Base-by-base conservation (phyloP, 1,140 invertebrate genomes). In the Zaprionus tsacasi region DNA sequence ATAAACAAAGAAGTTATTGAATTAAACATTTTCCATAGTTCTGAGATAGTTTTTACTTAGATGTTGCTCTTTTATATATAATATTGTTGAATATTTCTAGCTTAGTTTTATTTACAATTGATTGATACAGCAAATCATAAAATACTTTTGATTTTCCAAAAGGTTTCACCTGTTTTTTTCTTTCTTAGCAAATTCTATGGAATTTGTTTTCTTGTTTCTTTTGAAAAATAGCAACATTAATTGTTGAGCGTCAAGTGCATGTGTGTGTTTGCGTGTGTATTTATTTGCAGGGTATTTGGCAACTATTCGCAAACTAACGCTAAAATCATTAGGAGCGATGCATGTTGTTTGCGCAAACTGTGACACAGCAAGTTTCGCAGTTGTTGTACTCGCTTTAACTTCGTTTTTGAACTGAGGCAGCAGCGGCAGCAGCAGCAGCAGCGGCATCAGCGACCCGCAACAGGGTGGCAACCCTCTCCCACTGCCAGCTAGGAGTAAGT, bases 401-500 rank as follows among this genome's bases (percentile, higher is more conserved):
- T n/a, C n/a, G n/a, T n/a, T n/a, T n/a, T n/a, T n/a, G n/a, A 71
- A 21, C 21, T 21, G 21, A 54, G 38, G 71, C 69, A 55, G 57
- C 72, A 30, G 50, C 12, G 48, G 56, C 58, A 38, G 61, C 55
- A 63, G 30, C 50, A 70, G 36, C 57, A 45, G 71, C 69, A 55
- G 57, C 72, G 10, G 61, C 55, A 63, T 25, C 50, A 70, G 36
- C 81, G 65, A 60, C 38, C 78, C 73, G 65, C 60, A 73, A 59
- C 64, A 30, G 27, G 27, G 27, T 30, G 27, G 27, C 27, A 66
- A 17, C 17, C 13, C 35, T 33, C 30, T 12, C 33, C 60, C 43
- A 15, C 48, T 17, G 2, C 17, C 27, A 21, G 33, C 50, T 15
- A 35, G 36, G 54, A 45, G 40, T 72, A 82, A 77, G 80, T 81